These are phyloP conservation scores for Rotaria sp. DNA, from an alignment of 2,888 invertebrate species.

Conservation along the genomic window DNA sequence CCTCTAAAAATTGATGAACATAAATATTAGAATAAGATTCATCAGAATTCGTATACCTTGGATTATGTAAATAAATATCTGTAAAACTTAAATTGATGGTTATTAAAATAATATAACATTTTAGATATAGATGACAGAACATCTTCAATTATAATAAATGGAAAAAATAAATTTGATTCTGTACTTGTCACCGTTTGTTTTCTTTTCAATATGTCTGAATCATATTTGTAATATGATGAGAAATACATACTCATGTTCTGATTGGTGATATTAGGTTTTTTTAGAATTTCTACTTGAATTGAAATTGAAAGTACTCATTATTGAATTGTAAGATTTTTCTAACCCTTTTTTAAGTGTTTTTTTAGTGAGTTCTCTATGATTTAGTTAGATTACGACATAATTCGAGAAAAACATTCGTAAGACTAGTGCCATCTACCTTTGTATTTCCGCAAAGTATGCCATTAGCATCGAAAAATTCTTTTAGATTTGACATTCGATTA, in stretches of 20 bases:
- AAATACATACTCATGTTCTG: neutral
- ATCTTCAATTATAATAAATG: neutral
- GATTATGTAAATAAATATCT: conserved; percentile 26
- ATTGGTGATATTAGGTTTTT: neutral
- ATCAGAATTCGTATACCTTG: neutral
- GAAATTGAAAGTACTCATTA: no score
- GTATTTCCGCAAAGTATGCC: no score
- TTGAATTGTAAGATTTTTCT: no score
- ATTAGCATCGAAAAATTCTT: no score
- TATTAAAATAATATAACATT: neutral
- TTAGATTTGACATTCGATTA: no score
- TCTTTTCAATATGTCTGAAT: neutral
- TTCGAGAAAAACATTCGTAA: neutral
- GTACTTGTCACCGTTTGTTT: neutral
- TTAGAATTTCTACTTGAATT: neutral
- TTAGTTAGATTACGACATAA: neutral
- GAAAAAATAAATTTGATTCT: neutral
- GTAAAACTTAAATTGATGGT: neutral
- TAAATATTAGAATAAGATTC: neutral
- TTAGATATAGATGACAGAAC: neutral
- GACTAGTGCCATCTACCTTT: neutral
- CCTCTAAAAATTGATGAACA: neutral
- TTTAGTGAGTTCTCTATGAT: neutral
- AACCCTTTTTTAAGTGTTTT: no score
- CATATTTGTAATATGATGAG: neutral